Conservation (phyloP, 2,113 vertebrate species). For the Dicentrarchus labrax region DNA sequence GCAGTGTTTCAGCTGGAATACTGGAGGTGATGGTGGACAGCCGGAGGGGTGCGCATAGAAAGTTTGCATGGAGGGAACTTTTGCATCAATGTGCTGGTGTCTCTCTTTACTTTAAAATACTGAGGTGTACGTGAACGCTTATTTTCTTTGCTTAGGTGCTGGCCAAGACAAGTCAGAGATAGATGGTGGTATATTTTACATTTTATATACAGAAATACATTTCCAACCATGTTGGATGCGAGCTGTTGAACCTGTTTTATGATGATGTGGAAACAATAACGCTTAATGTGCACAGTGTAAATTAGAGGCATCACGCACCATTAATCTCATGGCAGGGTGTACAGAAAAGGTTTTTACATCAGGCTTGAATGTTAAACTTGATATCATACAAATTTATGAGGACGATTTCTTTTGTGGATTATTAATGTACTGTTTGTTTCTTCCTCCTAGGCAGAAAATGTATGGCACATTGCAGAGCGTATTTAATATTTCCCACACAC, state of each 20-base stretch:
- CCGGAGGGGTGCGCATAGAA: neutral
- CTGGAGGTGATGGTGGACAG: constrained; percentile 29
- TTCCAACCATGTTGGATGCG: neutral
- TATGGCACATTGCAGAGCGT: neutral
- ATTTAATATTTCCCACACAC: neutral
- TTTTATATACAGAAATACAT: constrained; percentile 9
- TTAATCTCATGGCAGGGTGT: constrained; percentile 27
- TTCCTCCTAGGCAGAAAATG: neutral
- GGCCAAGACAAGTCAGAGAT: neutral
- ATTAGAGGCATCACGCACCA: constrained; percentile 27
- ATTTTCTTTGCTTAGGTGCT: neutral
- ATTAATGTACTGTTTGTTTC: constrained; percentile 13
- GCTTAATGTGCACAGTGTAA: constrained; percentile 6
- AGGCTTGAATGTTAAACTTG: neutral
- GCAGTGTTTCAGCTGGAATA: constrained; percentile 15
- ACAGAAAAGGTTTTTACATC: constrained; percentile 10
- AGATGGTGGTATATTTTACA: neutral
- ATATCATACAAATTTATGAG: constrained; percentile 16
- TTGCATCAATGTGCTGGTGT: neutral
- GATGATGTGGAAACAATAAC: constrained; percentile 19
- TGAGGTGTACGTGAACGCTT: neutral
- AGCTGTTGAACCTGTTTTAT: constrained; percentile 36
- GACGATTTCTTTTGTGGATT: constrained; percentile 22
- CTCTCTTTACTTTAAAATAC: neutral
- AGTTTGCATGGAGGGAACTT: neutral